Evolutionary conservation across 2,113 vertebrate genomes (phyloP), one percentile per base, ranked within the genome.

Genomic region (Gallinago media): DNA sequence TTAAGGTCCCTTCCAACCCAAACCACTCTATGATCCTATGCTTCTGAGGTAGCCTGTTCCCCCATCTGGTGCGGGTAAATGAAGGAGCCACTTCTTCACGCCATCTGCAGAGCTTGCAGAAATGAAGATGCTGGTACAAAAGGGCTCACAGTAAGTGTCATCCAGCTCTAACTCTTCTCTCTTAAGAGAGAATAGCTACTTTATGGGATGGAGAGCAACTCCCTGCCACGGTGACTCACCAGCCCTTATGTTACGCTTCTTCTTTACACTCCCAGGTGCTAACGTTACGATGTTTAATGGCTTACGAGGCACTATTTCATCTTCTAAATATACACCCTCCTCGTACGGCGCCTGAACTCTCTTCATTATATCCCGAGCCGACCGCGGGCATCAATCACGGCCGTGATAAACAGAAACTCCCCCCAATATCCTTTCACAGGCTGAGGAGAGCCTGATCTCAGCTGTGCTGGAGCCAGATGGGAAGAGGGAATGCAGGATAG

Each of bases 381-480:
- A 50, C 83, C 78, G 91, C 80, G 38, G 84, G 68, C 86, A 95
- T 89, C 91, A 63, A 55, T 89, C 91, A 74, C 0, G n/a, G 52
- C 61, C 50, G 38, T 50, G 94, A 95, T 40, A n/a, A 89, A 85
- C 83, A 77, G 70, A 20, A 78, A 49, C n/a, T 63, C 56, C 76
- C 84, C 89, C 89, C 38, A 19, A 40, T 31, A 56, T 56, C 73
- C 44, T 67, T 44, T 74, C 84, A 25, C 50, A 55, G 85, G 50
- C 83, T 73, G 83, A 10, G 47, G 86, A 42, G 88, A 83, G 68
- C 20, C 91, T 67, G 76, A 71, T 66, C 91, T 88, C 86, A 72
- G 89, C 89, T 94, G 76, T 17, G 73, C 73, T 32, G 68, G 68
- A 91, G 94, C 89, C 93, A 94, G 93, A 89, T 92, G 91, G 94